Conservation (phyloP, 2,888 invertebrate species). For the Gortyna flavago region DNA sequence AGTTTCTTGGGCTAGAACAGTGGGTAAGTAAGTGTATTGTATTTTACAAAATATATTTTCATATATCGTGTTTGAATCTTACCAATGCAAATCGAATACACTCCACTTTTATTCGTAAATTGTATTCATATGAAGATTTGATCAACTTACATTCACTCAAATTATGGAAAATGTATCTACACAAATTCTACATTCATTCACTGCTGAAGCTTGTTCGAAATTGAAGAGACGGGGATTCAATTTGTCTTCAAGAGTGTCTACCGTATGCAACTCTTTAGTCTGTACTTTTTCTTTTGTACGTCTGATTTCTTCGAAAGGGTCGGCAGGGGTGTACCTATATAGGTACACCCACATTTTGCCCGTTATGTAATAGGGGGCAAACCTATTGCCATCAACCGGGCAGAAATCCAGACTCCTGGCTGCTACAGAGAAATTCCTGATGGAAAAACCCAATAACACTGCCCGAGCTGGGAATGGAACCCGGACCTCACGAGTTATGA, state of each 20-base stretch:
- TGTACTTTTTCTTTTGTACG: neutral
- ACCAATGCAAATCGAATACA: slow-evolving; percentile 22
- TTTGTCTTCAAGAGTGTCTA: neutral
- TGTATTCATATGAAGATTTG: slow-evolving; percentile 29
- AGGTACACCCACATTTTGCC: neutral
- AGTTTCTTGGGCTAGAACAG: neutral
- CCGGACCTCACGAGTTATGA: neutral
- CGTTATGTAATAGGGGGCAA: too few species aligned
- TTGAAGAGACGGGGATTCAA: slow-evolving; percentile 25
- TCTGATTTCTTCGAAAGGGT: rapidly evolving
- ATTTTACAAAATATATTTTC: neutral
- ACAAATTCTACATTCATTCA: slow-evolving; percentile 19
- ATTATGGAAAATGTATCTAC: slow-evolving; percentile 17
- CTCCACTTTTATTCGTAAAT: slow-evolving; percentile 16
- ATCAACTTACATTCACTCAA: slow-evolving; percentile 14
- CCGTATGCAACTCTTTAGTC: neutral
- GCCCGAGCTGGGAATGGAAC: too few species aligned
- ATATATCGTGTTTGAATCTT: neutral
- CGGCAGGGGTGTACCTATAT: neutral
- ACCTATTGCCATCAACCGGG: neutral
- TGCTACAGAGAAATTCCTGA: neutral
- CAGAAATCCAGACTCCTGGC: too few species aligned
- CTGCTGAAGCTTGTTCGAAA: slow-evolving; percentile 12
- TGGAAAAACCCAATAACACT: neutral
- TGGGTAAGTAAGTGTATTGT: neutral